A percentile compares a stretch with the other conserved stretches of the same genome.
phyloP scores from a whole-genome alignment of 2,113 vertebrate genomes.

The Caretta caretta region DNA sequence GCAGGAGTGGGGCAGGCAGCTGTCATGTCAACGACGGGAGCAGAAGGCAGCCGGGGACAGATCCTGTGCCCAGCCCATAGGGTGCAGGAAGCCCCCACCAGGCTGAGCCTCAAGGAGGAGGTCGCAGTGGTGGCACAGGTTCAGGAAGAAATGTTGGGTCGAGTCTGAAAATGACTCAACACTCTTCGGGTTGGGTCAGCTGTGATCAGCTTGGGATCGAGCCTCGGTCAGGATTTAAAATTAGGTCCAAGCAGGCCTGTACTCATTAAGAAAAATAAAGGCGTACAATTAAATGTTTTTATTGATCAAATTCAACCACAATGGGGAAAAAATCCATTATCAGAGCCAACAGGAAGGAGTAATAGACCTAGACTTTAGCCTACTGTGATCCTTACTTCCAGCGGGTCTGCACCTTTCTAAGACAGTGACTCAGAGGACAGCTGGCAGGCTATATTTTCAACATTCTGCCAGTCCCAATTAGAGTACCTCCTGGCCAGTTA shows the following conservation, averaged over 20 bases:
- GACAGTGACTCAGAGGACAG: neutral
- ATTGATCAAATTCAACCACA: neutral
- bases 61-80: no score
- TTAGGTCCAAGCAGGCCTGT: neutral
- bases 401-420: neutral
- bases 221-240: no score
- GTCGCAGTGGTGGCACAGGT: no score
- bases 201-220: no score
- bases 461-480: rapidly evolving
- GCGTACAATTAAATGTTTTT: neutral
- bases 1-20: no score
- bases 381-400: neutral
- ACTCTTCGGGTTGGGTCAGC: no score
- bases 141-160: no score
- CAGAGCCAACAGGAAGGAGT: neutral
- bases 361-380: neutral
- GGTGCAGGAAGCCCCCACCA: no score
- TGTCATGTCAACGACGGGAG: no score
- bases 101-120: no score
- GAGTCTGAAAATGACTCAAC: no score
- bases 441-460: rapidly evolving
- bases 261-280: neutral
- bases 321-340: neutral
- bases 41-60: no score
- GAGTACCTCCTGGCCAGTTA: neutral